Base-by-base conservation (phyloP, 37 sponge, comb jelly and placozoan species). In the Spongilla lacustris region DNA sequence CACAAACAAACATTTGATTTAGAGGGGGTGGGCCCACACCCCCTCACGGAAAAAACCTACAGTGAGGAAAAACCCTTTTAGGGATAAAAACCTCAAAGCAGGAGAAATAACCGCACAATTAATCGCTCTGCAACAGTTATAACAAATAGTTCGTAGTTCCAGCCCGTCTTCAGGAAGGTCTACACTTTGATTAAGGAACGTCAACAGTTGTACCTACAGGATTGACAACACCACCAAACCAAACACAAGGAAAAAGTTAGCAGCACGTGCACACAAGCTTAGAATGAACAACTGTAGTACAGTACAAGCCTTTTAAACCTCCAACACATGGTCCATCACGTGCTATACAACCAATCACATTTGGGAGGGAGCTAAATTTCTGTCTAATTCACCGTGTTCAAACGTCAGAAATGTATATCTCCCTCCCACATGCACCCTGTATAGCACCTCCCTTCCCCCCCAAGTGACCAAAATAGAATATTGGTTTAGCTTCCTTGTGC, bases 291-390 rank as follows among this genome's bases (percentile, higher is more conserved):
- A 46, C 8, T 8, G 8, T 46, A 46, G 14, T 58, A 58, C 41
- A 17, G 58, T 58, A 14, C 58, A 8, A 58, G 21, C 58, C 58
- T 19, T 58, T 17, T 58, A 58, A 58, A 58, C 58, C 58, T 14
- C 21, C 58, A 58, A 58, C 58, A 17, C 58, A 17, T 58, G 58
- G 58, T 17, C 58, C 58, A 58, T 58, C 58, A 58, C 58, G 58
- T 58, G 58, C 58, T 58, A 58, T 58, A 58, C 58, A 13, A 58
- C 58, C 58, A 58, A 58, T 58, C 58, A 58, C 58, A 58, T 58
- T 58, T 58, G 58, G 58, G 58, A 58, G 58, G 58, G 58, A 58
- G 58, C 58, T 58, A 58, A 58, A 58, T 58, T 58, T 58, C 58
- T 58, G 58, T 17, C 21, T 58, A 58, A 58, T 58, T 58, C 58